Evolutionary conservation across 2,888 invertebrate species (phyloP), one percentile per base, ranked within the genome.

Genomic region (Nasonia oneida): DNA sequence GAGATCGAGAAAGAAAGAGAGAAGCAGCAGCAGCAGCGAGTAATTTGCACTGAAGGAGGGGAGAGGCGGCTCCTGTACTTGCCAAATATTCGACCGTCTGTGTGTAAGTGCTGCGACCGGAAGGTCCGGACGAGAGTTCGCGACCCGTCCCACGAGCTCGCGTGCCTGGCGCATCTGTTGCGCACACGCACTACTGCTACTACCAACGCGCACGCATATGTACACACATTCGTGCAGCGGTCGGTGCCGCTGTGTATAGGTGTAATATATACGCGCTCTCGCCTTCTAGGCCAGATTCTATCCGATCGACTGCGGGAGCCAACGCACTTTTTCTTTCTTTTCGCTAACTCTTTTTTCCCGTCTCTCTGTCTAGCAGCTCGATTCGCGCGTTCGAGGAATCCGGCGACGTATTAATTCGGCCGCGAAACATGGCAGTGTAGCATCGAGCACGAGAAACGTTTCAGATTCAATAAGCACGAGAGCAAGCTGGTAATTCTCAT

Each of bases 161-260:
- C 93, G 92, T 93, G 93, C 91, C 90, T 91, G 89, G 90, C 91
- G 91, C 93, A 92, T 93, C 92, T 93, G 93, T 93, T 93, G 93
- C 93, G 90, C 93, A 90, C 90, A 23, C 80, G 37, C 81, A 37
- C 5, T 6, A 14, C 78, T 23, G 18, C 53, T n/a, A 42, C 67
- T 15, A 42, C 73, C 29, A 18, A 37, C 84, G 87, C 86, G 77
- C 39, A 71, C 70, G 12, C 15, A 15, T 4, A n/a, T 18, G 1
- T 4, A 61, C 10, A 61, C 23, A 23, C 18, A 12, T 33, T 12
- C 3, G n/a, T 57, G 57, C n/a, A 57, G 57, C n/a, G 15, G 10
- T 2, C 53, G 53, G 15, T 37, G 37, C 4, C 37, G 4, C 3
- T 37, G 53, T 53, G 18, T 53, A 53, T 53, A 53, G 14, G 18